Evolutionary conservation across 2,888 invertebrate species (phyloP).

Genomic region (Eurytoma californica): DNA sequence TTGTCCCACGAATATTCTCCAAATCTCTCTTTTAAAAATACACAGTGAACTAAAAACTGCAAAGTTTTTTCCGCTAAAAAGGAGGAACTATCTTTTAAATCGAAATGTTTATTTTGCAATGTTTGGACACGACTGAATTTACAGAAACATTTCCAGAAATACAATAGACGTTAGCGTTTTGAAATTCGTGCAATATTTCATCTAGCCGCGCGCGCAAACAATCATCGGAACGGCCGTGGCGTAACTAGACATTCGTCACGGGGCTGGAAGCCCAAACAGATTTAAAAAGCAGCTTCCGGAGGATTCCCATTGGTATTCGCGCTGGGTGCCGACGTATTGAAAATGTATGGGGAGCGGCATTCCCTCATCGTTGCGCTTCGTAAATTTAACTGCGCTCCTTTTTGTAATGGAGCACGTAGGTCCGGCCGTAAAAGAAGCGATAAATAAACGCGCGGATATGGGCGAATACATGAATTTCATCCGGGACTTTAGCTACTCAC

Average conservation of each 20-base stretch:
- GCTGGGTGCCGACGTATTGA: conserved; percentile 9
- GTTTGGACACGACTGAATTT: too few species aligned
- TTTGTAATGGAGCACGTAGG: conserved; percentile 53
- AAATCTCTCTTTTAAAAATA: too few species aligned
- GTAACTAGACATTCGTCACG: background rate
- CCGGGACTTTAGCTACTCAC: conserved; percentile 12
- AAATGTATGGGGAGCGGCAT: conserved; percentile 37
- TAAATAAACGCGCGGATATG: conserved; percentile 52
- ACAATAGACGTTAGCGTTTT: too few species aligned
- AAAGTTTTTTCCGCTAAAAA: too few species aligned
- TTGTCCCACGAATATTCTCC: background rate
- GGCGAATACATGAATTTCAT: conserved; percentile 58
- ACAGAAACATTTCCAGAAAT: too few species aligned
- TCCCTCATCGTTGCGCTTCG: conserved; percentile 40
- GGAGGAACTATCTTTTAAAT: too few species aligned
- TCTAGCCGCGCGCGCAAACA: too few species aligned
- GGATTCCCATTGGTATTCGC: conserved; percentile 33
- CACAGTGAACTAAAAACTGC: too few species aligned
- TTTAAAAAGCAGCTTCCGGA: background rate
- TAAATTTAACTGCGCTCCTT: conserved; percentile 49
- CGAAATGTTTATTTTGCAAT: too few species aligned
- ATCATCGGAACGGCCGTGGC: background rate
- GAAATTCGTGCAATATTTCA: too few species aligned
- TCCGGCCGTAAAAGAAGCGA: conserved; percentile 53
- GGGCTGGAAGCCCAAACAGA: background rate